Evolutionary conservation across 2,888 invertebrate genomes (phyloP), one percentile per base, ranked within the genome.

Genomic region (Neuroscelio doddi): DNA sequence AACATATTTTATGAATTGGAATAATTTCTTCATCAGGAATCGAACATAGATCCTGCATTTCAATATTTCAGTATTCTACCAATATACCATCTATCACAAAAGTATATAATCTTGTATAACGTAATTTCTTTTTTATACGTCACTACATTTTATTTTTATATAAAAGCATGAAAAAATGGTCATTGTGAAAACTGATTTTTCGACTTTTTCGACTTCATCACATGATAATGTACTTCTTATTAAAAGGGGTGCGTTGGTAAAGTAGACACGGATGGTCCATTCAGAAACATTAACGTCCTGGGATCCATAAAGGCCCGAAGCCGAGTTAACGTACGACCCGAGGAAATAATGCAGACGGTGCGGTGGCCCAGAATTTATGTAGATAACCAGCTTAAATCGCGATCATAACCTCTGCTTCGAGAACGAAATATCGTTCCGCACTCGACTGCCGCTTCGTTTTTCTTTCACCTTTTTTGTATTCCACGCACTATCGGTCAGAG

Each of bases 231-330:
- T 41, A 47, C 49, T 34, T 63, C 49, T 42, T 58, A 46, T 49
- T 56, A 57, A 68, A 68, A 64, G 61, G 50, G 52, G 53, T 51
- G 51, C 50, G 53, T 52, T 29, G 64, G 50, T 62, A 71, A 69
- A 72, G 70, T 64, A 74, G 70, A 72, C 72, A 68, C 53, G 68
- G 70, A 70, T 69, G 70, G 70, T 64, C 68, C 68, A 63, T 67
- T 66, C 53, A 63, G 69, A 64, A 68, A 73, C 74, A 75, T 73
- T 75, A 75, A 74, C 71, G 74, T 71, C 66, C 65, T 39, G 51
- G 70, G 64, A 64, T 70, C 61, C 70, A 70, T 69, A 69, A 70
- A 73, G 68, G 64, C 69, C 53, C 42, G 21, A 45, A 50, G 45
- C 46, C 55, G 4, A 17, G 65, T 51, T 70, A 64, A 68, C 59